These are phyloP conservation scores for Acleris laterana DNA, from an alignment of 2,888 invertebrate species.

Conservation along the genomic window DNA sequence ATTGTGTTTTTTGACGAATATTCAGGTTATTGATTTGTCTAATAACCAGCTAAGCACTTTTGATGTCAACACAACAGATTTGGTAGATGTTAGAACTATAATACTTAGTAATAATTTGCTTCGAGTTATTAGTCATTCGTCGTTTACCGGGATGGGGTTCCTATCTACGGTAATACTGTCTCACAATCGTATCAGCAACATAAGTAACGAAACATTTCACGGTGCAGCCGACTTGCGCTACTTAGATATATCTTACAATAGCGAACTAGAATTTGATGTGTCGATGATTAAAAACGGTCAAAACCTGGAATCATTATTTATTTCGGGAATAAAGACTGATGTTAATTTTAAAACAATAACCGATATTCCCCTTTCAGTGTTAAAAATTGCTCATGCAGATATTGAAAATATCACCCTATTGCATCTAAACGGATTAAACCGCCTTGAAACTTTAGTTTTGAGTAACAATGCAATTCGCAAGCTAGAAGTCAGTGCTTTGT, in stretches of 20 bases:
- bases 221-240: conserved; percentile 48
- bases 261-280: conserved; percentile 48
- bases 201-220: conserved; percentile 46
- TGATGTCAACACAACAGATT: conserved; percentile 56
- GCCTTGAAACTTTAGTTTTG: conserved; percentile 50
- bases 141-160: conserved; percentile 47
- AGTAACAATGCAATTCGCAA: conserved; percentile 54
- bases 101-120: conserved; percentile 61
- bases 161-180: conserved; percentile 53
- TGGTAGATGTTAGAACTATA: conserved; percentile 50
- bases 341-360: conserved; percentile 47
- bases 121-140: conserved; percentile 44
- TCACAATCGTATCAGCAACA: conserved; percentile 26
- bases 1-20: conserved; percentile 54
- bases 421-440: conserved; percentile 46
- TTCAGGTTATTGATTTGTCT: conserved; percentile 64
- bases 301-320: conserved; percentile 48
- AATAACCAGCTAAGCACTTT: conserved; percentile 57
- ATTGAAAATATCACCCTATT: conserved; percentile 52
- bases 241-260: conserved; percentile 65
- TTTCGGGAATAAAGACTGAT: conserved; percentile 53
- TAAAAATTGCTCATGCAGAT: conserved; percentile 52
- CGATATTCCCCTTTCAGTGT: conserved; percentile 43
- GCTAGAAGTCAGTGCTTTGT: conserved; percentile 52
- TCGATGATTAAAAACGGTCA: conserved; percentile 43